A percentile compares a stretch with the other conserved stretches of the same genome.
Evolutionary conservation across 2,888 invertebrate species (phyloP).

Genomic region (Perdita meconis): DNA sequence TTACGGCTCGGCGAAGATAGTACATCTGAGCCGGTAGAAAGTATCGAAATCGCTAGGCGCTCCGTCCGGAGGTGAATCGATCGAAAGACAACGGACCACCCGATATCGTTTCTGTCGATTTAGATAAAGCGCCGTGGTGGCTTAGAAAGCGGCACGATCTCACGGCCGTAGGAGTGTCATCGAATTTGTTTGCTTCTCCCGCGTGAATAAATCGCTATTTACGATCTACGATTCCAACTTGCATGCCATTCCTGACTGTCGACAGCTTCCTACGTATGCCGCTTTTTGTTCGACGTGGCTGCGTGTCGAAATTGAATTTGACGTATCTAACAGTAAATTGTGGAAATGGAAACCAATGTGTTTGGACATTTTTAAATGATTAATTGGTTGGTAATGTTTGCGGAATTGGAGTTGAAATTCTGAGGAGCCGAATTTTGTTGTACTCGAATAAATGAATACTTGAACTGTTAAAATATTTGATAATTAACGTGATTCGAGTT

Average conservation of each 20-base stretch:
- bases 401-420: too few relatives aligned
- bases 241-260: conserved; percentile 13
- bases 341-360: not conserved
- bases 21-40: conserved; percentile 42
- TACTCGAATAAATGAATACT: too few relatives aligned
- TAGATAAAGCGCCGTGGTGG: conserved; percentile 58
- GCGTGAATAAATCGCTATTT: conserved; percentile 52
- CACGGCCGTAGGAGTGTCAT: conserved; percentile 50
- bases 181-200: conserved; percentile 55
- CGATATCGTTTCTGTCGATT: conserved; percentile 60
- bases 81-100: conserved; percentile 56
- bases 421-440: too few relatives aligned
- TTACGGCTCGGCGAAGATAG: conserved; percentile 49
- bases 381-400: too few relatives aligned
- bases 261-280: conserved; percentile 18
- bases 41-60: conserved; percentile 55
- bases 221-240: conserved; percentile 36
- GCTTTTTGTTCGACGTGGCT: not conserved
- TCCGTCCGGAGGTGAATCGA: conserved; percentile 46
- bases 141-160: conserved; percentile 55
- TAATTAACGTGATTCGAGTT: too few relatives aligned
- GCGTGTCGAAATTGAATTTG: not conserved
- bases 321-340: not conserved
- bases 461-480: too few relatives aligned
- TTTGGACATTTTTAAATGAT: too few relatives aligned